Evolutionary conservation across 2,113 vertebrate species (phyloP), one percentile per base, ranked within the genome.

Genomic region (Chaetorhynchus papuensis): DNA sequence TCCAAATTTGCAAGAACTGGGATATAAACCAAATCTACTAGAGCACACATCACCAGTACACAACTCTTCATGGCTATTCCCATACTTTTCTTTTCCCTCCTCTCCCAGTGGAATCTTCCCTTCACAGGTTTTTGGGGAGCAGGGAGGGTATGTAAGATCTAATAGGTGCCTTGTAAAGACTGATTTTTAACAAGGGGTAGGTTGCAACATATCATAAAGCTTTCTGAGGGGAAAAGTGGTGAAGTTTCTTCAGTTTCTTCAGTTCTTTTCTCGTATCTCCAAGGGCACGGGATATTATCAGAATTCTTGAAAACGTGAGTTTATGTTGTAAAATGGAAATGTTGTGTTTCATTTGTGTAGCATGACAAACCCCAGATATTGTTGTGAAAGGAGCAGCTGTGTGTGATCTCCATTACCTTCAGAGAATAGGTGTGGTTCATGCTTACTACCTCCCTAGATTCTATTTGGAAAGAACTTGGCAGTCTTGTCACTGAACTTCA

Each of bases 331-430:
- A 97, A 84, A 94, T 15, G 56, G 81, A 93, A 72, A 65, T 87
- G 13, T 76, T 59, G 83, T 66, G 41, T 41, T 85, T 44, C 49
- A 37, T 93, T 96, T 97, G 27, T 74, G 16, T 53, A 89, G 63
- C 68, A 16, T 91, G 79, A 78, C 60, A 90, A 59, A 94, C 15
- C 37, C 7, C 9, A 9, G 66, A 65, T 60, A 54, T 56, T 94
- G 71, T 71, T 94, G 83, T 83, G 95, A 94, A 94, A 94, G 57
- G 17, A 89, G 28, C 85, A 89, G 75, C 78, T 96, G 87, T 65
- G 90, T 92, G 70, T 45, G 95, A 63, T 77, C 42, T 90, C 61
- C 22, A 13, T 28, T 90, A 94, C 78, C 47, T 94, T 97, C 72
- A 78, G 92, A 97, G 69, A 96, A 33, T 95, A 94, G 94, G 60